These are phyloP conservation scores for Macrosoma leucophasiata DNA, from an alignment of 2,888 invertebrate genomes.

Conservation along the genomic window DNA sequence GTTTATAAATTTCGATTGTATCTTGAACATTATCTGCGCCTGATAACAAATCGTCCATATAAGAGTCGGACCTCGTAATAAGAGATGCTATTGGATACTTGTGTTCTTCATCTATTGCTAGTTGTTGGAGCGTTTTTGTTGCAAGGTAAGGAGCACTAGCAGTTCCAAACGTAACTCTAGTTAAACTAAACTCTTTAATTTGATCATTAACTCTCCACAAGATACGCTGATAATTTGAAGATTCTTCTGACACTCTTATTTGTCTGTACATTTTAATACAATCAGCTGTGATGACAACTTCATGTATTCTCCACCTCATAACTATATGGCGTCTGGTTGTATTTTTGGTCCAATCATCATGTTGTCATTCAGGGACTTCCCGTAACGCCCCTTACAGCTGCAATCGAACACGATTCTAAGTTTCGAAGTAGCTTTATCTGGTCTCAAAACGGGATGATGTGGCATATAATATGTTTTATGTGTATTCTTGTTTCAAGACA, in stretches of 20 bases:
- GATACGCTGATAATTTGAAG: conserved; percentile 2
- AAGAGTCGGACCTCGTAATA: too few species aligned
- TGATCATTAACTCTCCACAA: not conserved
- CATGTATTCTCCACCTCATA: not conserved
- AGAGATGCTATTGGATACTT: not conserved
- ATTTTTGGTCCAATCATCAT: conserved; percentile 5
- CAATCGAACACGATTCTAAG: too few species aligned
- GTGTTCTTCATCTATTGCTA: not conserved
- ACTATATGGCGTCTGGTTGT: conserved; percentile 6
- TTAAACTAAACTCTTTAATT: not conserved
- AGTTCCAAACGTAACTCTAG: conserved; percentile 3
- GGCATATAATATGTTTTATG: conserved; percentile 10
- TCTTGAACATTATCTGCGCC: not conserved
- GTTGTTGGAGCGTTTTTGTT: conserved; percentile 1
- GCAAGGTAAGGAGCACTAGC: conserved; percentile 6
- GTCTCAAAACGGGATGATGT: conserved; percentile 8
- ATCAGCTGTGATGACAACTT: not conserved
- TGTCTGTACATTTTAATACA: conserved; percentile 8
- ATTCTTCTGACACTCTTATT: conserved; percentile 2
- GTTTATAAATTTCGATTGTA: too few species aligned
- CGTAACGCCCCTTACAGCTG: conserved; percentile 1
- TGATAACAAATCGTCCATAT: not conserved
- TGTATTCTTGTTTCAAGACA: not conserved
- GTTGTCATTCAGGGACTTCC: conserved; percentile 4
- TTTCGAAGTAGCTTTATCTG: too few species aligned